These are phyloP conservation scores for Cyphomyrus discorhynchus DNA, from an alignment of 2,113 vertebrate species.

Conservation along the genomic window DNA sequence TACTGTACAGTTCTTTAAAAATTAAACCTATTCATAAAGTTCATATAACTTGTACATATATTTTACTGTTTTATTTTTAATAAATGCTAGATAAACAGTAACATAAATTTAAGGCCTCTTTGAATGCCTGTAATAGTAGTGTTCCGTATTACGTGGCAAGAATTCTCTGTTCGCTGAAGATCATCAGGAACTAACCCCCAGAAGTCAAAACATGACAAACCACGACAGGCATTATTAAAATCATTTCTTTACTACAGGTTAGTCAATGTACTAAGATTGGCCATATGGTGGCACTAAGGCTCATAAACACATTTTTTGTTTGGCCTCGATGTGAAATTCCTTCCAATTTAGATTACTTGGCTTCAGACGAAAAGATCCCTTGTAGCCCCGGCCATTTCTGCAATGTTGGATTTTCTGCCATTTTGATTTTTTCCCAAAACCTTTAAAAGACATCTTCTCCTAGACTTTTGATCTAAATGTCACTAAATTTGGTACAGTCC, in stretches of 20 bases:
- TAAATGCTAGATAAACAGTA: neutral
- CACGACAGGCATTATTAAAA: neutral
- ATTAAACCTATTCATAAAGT: neutral
- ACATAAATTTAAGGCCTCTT: neutral
- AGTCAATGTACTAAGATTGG: neutral
- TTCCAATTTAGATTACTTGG: neutral
- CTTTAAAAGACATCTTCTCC: neutral
- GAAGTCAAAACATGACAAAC: neutral
- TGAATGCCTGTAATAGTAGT: neutral
- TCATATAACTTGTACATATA: neutral
- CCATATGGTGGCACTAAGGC: neutral
- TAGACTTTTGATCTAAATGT: neutral
- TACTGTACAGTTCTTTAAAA: neutral
- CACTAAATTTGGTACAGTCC: neutral
- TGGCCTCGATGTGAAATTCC: neutral
- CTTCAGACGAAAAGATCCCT: neutral
- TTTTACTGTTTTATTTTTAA: neutral
- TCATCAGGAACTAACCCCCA: neutral
- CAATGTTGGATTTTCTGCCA: neutral
- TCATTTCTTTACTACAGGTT: neutral
- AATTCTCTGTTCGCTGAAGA: neutral
- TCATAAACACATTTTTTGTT: neutral
- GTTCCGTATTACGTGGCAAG: neutral
- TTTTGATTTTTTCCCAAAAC: neutral
- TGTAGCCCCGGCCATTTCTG: neutral